A percentile compares a stretch with the other conserved stretches of the same genome.
Conservation (phyloP, 2,113 vertebrate species). For the Syrmaticus mikado region DNA sequence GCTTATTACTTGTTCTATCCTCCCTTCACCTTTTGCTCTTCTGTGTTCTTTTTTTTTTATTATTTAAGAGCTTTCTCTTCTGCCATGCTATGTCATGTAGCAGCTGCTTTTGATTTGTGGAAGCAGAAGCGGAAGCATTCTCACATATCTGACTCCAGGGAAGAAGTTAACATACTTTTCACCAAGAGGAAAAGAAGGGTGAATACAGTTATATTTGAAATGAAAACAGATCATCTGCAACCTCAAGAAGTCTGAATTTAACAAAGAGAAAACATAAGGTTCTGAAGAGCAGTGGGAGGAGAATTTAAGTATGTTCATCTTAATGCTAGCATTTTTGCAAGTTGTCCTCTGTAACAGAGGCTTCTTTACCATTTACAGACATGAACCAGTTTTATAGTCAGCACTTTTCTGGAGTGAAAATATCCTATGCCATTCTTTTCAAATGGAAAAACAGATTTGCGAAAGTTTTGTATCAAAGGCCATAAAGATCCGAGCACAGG, state of each 20-base stretch:
- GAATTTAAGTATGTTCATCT: neutral
- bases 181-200: neutral
- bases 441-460: neutral
- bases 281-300: neutral
- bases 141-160: conserved; percentile 14
- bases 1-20: neutral
- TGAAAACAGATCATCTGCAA: neutral
- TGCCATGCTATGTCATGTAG: neutral
- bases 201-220: neutral
- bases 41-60: neutral
- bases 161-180: conserved; percentile 29
- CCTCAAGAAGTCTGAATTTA: conserved; percentile 26
- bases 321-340: neutral
- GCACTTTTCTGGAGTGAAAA: neutral
- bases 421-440: neutral
- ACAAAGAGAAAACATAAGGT: neutral
- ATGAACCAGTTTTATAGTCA: neutral
- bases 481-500: neutral
- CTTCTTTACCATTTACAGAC: neutral
- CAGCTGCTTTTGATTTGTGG: conserved; percentile 44
- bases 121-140: conserved; percentile 12
- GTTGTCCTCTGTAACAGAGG: neutral
- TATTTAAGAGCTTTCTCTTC: conserved; percentile 32
- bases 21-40: neutral
- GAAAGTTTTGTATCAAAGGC: neutral